These are phyloP conservation scores for Cheumatopsyche charites DNA, from an alignment of 1,140 invertebrate genomes.

Conservation along the genomic window DNA sequence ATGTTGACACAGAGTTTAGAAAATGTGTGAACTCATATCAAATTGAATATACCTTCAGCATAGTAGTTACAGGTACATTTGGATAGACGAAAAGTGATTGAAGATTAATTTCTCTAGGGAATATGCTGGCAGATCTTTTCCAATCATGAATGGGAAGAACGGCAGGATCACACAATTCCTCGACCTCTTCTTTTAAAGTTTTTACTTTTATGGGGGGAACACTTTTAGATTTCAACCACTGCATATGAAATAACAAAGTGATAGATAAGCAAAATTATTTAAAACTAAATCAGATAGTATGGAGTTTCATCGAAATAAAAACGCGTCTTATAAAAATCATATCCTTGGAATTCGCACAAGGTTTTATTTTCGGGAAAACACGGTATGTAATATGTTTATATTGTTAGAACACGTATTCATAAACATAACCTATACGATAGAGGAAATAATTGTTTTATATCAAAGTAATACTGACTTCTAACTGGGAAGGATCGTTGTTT, in stretches of 20 bases:
- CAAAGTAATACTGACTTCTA: too few relatives aligned
- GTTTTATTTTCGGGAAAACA: neutral
- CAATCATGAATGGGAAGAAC: slow-evolving; percentile 56
- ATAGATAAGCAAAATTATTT: neutral
- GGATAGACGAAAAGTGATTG: slow-evolving; percentile 54
- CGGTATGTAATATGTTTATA: neutral
- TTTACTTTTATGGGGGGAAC: neutral
- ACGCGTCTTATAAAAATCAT: neutral
- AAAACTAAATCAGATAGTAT: neutral
- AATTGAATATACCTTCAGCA: slow-evolving; percentile 50
- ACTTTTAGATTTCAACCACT: neutral
- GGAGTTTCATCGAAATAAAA: neutral
- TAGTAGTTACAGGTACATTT: slow-evolving; percentile 52
- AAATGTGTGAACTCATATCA: too few relatives aligned
- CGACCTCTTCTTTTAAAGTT: slow-evolving; percentile 16
- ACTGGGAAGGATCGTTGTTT: too few relatives aligned
- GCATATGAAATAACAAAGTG: neutral
- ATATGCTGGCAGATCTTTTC: slow-evolving; percentile 56
- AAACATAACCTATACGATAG: neutral
- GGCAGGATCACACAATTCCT: slow-evolving; percentile 50
- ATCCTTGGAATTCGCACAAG: neutral
- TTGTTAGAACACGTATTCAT: neutral
- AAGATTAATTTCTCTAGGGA: slow-evolving; percentile 54
- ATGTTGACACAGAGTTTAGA: too few relatives aligned
- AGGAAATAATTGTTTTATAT: neutral